phyloP scores from a whole-genome alignment of 2,797 vertebrate species.

The Valencia hispanica region DNA sequence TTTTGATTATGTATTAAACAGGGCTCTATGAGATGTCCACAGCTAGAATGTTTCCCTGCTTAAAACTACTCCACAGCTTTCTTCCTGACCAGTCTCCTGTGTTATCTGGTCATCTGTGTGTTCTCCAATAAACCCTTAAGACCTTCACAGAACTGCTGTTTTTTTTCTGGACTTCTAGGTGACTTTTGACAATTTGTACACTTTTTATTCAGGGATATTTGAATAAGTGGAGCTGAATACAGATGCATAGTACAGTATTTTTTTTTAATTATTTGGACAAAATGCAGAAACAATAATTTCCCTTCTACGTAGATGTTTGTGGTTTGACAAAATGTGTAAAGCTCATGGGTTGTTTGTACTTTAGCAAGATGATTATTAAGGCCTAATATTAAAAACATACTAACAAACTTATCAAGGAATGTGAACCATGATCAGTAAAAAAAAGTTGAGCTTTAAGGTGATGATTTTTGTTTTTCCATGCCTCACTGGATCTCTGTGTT shows the following conservation, averaged over 20 bases:
- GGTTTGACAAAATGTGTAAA: background rate
- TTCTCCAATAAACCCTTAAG: too few species aligned
- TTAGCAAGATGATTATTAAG: background rate
- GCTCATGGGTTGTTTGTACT: background rate
- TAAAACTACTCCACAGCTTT: background rate
- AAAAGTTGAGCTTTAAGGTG: background rate
- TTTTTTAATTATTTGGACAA: background rate
- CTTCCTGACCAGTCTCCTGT: background rate
- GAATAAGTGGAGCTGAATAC: background rate
- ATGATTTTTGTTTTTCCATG: background rate
- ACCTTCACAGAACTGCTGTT: too few species aligned
- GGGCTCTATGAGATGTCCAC: background rate
- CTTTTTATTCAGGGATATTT: background rate
- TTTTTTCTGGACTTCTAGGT: too few species aligned
- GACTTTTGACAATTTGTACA: background rate
- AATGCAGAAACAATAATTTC: background rate
- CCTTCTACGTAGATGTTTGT: background rate
- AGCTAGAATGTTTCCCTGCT: background rate
- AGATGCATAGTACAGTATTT: background rate
- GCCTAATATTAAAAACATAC: background rate
- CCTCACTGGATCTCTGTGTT: constrained; percentile 40
- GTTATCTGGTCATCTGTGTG: too few species aligned
- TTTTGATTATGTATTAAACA: background rate
- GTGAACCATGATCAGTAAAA: background rate
- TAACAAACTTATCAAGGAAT: background rate